Evolutionary conservation across 2,113 vertebrate species (phyloP).

Genomic region (Megaleporinus macrocephalus): DNA sequence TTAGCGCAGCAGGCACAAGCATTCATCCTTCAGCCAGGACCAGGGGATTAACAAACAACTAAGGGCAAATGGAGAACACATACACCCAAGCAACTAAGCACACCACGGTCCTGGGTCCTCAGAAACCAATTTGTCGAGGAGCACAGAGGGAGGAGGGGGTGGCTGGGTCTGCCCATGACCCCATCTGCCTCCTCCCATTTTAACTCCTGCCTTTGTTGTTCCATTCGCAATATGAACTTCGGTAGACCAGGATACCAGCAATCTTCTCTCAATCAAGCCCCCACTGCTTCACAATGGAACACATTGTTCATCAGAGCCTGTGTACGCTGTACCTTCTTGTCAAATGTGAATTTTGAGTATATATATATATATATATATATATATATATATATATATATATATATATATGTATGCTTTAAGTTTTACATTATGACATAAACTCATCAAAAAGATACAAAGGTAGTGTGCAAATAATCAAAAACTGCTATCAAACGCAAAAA

Average conservation of each 20-base stretch:
- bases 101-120: conserved; percentile 52
- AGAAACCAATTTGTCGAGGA: conserved; percentile 70
- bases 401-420: no score
- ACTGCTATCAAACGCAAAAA: no score
- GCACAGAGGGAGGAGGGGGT: conserved; percentile 52
- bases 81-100: conserved; percentile 14
- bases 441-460: no score
- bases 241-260: background rate
- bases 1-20: conserved; percentile 20
- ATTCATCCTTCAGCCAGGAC: conserved; percentile 56
- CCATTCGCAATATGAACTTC: background rate
- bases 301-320: background rate
- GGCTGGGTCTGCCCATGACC: conserved; percentile 53
- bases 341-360: no score
- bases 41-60: conserved; percentile 71
- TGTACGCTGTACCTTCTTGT: no score
- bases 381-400: no score
- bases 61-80: conserved; percentile 60
- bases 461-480: no score
- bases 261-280: background rate
- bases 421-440: no score
- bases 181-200: conserved; percentile 44
- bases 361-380: no score
- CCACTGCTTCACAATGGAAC: background rate
- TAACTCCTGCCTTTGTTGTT: conserved; percentile 56